A percentile compares a stretch with the other conserved stretches of the same genome.
phyloP scores from a whole-genome alignment of 2,797 vertebrate species.

The Clamator glandarius region DNA sequence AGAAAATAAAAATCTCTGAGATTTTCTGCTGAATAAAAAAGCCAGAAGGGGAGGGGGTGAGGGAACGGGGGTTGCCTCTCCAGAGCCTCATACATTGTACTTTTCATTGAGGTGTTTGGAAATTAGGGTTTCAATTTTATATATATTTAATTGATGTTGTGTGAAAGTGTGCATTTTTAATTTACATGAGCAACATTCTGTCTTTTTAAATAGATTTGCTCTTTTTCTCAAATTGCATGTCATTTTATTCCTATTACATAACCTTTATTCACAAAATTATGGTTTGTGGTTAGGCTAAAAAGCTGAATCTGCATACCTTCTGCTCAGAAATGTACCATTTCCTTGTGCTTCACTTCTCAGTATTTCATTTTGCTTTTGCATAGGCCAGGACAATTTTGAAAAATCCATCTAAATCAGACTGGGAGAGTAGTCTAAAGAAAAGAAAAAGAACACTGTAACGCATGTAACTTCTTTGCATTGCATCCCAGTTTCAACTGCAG shows the following conservation, averaged over 20 bases:
- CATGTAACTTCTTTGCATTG: rapidly evolving
- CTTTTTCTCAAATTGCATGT: background rate
- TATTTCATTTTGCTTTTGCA: background rate
- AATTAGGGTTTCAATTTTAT: background rate
- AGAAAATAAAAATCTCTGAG: background rate
- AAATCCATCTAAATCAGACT: background rate
- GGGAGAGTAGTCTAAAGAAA: background rate
- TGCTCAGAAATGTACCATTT: background rate
- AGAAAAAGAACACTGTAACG: background rate
- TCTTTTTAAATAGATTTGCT: background rate
- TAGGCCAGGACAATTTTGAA: background rate
- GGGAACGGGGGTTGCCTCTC: background rate
- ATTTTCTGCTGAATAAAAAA: background rate
- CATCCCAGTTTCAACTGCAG: background rate
- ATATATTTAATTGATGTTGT: background rate
- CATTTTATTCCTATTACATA: background rate
- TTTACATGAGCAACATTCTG: background rate
- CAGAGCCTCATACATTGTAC: background rate
- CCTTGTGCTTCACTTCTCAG: background rate
- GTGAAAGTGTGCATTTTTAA: background rate
- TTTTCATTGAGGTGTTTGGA: background rate
- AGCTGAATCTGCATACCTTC: constrained; percentile 14
- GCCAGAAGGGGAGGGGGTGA: background rate
- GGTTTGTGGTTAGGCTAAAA: background rate
- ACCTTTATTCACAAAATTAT: background rate